phyloP scores from a whole-genome alignment of 2,113 vertebrate species.

The Galeopterus variegatus region DNA sequence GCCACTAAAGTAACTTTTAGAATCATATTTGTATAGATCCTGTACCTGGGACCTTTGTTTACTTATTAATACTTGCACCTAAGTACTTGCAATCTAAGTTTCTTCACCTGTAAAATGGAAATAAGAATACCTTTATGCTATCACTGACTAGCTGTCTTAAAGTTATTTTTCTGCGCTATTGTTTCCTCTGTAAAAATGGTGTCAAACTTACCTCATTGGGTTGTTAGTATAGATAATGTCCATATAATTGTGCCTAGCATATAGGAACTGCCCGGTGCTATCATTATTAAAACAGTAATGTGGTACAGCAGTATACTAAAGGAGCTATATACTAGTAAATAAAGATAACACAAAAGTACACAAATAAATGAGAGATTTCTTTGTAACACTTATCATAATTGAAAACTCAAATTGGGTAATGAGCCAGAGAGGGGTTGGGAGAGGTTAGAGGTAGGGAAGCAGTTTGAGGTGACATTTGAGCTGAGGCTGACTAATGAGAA shows the following conservation, averaged over 20 bases:
- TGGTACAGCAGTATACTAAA: not conserved
- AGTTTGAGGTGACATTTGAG: conserved; percentile 38
- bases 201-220: not conserved
- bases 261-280: not conserved
- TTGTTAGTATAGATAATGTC: not conserved
- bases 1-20: conserved; percentile 14
- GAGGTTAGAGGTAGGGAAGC: not conserved
- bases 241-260: not conserved
- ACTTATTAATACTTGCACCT: not conserved
- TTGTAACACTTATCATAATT: conserved; percentile 17
- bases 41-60: conserved; percentile 10
- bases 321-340: not conserved
- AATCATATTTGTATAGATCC: conserved; percentile 9
- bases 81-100: conserved; percentile 31
- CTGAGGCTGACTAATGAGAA: not conserved
- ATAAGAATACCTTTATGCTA: conserved; percentile 21
- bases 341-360: not conserved
- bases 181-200: conserved; percentile 53
- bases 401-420: conserved; percentile 37
- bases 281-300: not conserved
- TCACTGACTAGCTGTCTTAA: not conserved
- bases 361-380: not conserved
- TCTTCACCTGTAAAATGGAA: not conserved
- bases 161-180: conserved; percentile 1
- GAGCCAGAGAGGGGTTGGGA: not conserved